Percentiles rank a stretch among this genome's conserved stretches.
Evolutionary conservation across 2,888 invertebrate species (phyloP).

Genomic region (Heliconius ismenius): DNA sequence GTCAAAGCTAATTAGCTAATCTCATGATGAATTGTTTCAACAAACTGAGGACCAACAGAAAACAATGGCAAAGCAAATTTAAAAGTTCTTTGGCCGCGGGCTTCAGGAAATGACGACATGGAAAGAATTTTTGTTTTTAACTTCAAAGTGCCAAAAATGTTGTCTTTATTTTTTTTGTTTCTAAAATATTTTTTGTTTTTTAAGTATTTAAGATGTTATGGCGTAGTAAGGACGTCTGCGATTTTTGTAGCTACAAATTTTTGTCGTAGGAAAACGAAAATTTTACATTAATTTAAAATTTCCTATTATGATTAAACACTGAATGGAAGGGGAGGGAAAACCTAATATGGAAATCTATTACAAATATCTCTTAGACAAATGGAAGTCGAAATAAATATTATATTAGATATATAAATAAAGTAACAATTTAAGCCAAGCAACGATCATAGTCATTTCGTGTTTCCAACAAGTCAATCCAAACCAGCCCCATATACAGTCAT

Average conservation of each 20-base stretch:
- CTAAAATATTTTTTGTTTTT: not conserved
- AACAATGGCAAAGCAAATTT: conserved; percentile 35
- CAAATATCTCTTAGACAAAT: too few relatives aligned
- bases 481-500: not conserved
- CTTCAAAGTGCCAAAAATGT: not conserved
- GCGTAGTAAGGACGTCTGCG: not conserved
- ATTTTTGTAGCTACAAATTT: not conserved
- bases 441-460: not conserved
- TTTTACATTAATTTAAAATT: not conserved
- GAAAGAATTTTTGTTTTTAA: conserved; percentile 9
- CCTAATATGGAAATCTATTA: too few relatives aligned
- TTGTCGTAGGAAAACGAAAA: not conserved
- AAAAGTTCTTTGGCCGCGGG: conserved; percentile 37
- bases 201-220: not conserved
- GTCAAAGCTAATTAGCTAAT: conserved; percentile 22
- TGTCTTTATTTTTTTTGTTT: not conserved
- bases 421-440: not conserved
- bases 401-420: not conserved
- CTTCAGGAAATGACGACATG: conserved; percentile 34
- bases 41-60: conserved; percentile 15
- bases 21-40: conserved; percentile 25
- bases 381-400: not conserved
- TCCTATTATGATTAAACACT: too few relatives aligned
- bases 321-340: too few relatives aligned
- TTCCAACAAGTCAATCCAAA: not conserved